Evolutionary conservation across 2,888 invertebrate genomes (phyloP).

Genomic region (Eupeodes latifasciatus): DNA sequence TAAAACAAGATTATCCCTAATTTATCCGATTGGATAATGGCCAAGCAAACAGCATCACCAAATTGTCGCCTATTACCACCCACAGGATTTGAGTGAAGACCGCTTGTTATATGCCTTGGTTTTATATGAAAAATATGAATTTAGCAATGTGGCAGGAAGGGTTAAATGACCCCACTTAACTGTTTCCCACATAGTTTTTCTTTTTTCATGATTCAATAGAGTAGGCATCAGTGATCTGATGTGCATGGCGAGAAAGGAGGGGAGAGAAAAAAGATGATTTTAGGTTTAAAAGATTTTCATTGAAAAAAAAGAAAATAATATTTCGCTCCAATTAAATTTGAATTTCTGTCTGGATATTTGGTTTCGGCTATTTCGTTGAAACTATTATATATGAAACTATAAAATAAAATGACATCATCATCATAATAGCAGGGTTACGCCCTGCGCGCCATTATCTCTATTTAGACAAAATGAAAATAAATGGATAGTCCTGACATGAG

Average conservation of each 20-base stretch:
- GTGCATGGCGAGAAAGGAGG: neutral
- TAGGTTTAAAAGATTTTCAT: conserved; percentile 52
- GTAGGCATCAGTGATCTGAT: conserved; percentile 4
- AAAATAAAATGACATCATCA: conserved; percentile 7
- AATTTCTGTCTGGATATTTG: conserved; percentile 48
- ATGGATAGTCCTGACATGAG: conserved; percentile 15
- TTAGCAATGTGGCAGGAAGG: neutral
- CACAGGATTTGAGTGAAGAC: neutral
- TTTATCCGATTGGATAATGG: conserved; percentile 75
- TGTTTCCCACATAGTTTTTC: conserved; percentile 12
- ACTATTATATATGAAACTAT: conserved; percentile 1
- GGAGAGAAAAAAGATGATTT: conserved; percentile 3
- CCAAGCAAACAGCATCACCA: conserved; percentile 69
- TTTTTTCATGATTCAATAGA: conserved; percentile 33
- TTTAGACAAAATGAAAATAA: conserved; percentile 54
- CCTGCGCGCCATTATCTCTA: conserved; percentile 6
- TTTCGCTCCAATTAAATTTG: conserved; percentile 66
- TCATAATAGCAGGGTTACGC: neutral
- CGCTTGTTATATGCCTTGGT: neutral
- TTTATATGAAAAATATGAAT: conserved; percentile 1
- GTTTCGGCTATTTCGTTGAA: conserved; percentile 2
- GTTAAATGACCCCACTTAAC: conserved; percentile 33
- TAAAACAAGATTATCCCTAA: conserved; percentile 74
- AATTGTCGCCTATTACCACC: conserved; percentile 50
- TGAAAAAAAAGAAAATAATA: conserved; percentile 31